Evolutionary conservation across 2,797 vertebrate species (phyloP).

Genomic region (Cacajao melanocephalus): DNA sequence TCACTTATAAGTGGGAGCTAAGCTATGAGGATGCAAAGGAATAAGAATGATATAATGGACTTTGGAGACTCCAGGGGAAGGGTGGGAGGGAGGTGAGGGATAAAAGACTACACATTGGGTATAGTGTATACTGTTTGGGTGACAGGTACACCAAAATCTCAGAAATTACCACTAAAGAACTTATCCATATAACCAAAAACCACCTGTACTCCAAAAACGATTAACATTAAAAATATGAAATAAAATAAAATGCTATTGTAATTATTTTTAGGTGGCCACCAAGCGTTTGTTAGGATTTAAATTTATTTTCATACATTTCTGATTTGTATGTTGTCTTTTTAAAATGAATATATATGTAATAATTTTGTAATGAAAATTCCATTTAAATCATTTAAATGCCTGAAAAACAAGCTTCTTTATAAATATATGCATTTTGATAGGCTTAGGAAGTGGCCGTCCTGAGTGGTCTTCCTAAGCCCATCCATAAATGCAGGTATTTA

Average conservation of each 20-base stretch:
- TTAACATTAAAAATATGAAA: neutral
- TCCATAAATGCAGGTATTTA: neutral
- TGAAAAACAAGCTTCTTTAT: neutral
- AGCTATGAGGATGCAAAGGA: neutral
- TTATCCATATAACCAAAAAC: neutral
- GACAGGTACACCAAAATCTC: neutral
- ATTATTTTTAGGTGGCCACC: neutral
- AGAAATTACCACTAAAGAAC: neutral
- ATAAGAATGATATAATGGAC: neutral
- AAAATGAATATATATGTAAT: neutral
- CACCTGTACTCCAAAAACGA: neutral
- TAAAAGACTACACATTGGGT: neutral
- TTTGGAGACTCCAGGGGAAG: neutral
- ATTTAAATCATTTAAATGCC: neutral
- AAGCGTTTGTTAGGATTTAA: neutral
- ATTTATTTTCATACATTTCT: neutral
- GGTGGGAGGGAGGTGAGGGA: neutral
- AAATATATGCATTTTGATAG: neutral
- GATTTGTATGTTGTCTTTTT: neutral
- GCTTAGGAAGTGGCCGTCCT: neutral
- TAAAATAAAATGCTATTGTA: neutral
- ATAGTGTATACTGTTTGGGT: no score
- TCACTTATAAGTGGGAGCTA: neutral
- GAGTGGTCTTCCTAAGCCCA: neutral
- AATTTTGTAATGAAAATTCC: neutral